Base-by-base conservation (phyloP, 2,113 vertebrate species). In the Copsychus sechellarum region DNA sequence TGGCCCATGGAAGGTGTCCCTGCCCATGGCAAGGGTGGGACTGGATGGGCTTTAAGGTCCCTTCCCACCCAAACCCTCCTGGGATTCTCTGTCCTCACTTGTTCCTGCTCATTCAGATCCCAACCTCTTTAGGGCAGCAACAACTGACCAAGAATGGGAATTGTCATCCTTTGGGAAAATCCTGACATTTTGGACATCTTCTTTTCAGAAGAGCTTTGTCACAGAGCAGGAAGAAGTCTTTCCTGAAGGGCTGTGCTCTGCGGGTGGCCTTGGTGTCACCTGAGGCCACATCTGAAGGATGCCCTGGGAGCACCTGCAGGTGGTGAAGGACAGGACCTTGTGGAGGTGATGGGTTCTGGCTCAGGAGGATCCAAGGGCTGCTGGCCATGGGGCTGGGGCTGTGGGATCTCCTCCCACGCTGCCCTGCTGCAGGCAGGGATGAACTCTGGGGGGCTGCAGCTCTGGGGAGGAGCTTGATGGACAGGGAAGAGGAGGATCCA, bases 371-470 rank as follows among this genome's bases (percentile, higher is more conserved):
- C 22, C 29, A 36, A 28, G 28, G 9, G 34, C 19, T 65, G 80
- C 22, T 3, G 0, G 17, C 15, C 1, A 1, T 51, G 14, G 34
- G 42, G 65, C 15, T 4, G 25, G 26, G 38, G 14, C 40, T 69
- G 14, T 23, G 47, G 51, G 8, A 50, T 62, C 16, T 62, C 31
- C 28, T 5, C 19, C 22, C 7, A 29, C 6, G 0, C 24, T 33
- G 34, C 33, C 38, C 56, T 51, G 36, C 23, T 20, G 14, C 45
- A 33, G 17, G 26, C 22, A 38, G 7, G 29, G 48, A 9, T 42
- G 33, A 71, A 36, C 8, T 62, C 4, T 6, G 31, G 38, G 14
- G 18, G 17, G 6, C 16, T 61, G 18, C 45, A 61, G 42, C 21
- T 26, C 24, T 57, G 19, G 28, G 25, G 61, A 43, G 11, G 56